Conservation (phyloP, 2,797 vertebrate species). For the Muscicapa comitata region DNA sequence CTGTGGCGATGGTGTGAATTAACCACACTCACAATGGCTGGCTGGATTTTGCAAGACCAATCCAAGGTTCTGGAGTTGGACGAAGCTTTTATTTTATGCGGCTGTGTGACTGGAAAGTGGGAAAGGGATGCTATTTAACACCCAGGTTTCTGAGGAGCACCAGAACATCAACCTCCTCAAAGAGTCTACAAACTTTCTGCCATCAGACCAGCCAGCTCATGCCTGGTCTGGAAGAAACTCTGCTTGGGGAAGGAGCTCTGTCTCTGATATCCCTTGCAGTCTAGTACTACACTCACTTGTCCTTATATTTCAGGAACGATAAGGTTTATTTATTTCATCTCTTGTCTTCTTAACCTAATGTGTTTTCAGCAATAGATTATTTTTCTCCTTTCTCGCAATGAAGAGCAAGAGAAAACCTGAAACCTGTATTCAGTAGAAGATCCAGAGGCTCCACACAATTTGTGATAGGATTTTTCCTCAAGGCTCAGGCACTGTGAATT, state of each 20-base stretch:
- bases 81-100: not conserved
- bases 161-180: not conserved
- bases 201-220: not conserved
- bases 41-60: not conserved
- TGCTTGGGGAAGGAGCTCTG: not conserved
- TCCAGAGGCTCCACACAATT: not conserved
- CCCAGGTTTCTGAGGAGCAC: not conserved
- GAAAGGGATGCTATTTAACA: not conserved
- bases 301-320: not conserved
- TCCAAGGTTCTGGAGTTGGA: not conserved
- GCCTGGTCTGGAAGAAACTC: not conserved
- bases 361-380: not conserved
- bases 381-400: not conserved
- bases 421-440: not conserved
- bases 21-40: constrained; percentile 23
- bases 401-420: not conserved
- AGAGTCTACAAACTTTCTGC: not conserved
- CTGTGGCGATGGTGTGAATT: constrained; percentile 8
- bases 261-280: not conserved
- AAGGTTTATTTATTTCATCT: not conserved
- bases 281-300: not conserved
- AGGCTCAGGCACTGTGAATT: not conserved
- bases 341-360: not conserved
- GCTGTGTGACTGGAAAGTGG: not conserved
- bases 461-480: not conserved